Conservation (phyloP, 2,888 invertebrate species). For the Eurois occulta region DNA sequence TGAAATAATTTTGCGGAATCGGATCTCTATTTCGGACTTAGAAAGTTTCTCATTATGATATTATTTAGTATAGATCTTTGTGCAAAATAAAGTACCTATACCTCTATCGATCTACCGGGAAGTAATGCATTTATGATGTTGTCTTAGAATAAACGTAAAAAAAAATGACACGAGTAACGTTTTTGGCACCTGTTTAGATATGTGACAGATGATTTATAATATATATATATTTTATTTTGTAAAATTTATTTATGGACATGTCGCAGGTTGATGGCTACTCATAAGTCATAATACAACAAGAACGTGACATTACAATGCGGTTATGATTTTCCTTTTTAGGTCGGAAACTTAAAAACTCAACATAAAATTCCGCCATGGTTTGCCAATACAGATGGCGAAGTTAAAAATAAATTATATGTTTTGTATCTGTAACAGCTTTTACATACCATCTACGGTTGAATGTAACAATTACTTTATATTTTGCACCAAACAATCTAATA, state of each 20-base stretch:
- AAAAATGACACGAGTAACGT: constrained; percentile 2
- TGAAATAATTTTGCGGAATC: not conserved
- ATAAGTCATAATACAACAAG: not conserved
- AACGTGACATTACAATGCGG: not conserved
- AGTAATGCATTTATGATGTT: constrained; percentile 24
- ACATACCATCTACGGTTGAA: not conserved
- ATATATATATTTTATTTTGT: constrained; percentile 4
- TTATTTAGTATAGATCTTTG: not conserved
- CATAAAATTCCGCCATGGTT: not conserved
- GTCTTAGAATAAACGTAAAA: not conserved
- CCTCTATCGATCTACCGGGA: not conserved
- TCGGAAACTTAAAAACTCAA: not conserved
- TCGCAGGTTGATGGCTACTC: no score
- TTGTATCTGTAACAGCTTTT: not conserved
- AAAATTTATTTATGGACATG: not conserved
- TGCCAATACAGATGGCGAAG: not conserved
- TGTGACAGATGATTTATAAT: not conserved
- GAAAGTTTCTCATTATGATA: not conserved
- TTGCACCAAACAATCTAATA: not conserved
- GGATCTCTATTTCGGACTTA: not conserved
- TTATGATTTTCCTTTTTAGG: not conserved
- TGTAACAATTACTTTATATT: not conserved
- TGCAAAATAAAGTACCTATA: not conserved
- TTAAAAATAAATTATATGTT: not conserved
- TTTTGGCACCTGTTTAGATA: constrained; percentile 33